Conservation (phyloP, 2,113 vertebrate species). For the Cochlearius cochlearius region DNA sequence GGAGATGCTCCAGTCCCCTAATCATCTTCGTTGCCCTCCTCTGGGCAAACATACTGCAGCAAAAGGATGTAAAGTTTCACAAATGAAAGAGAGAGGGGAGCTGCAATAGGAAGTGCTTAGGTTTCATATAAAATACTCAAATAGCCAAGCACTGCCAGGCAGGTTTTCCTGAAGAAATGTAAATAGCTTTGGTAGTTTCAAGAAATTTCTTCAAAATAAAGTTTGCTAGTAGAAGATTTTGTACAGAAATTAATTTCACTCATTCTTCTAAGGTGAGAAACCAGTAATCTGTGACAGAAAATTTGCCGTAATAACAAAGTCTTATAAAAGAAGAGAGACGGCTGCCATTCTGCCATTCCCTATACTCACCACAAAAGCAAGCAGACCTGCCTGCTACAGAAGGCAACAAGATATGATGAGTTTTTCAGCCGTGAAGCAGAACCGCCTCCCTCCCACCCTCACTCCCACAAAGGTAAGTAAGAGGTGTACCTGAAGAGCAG, state of each 20-base stretch:
- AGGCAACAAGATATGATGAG: background rate
- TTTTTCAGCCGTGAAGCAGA: background rate
- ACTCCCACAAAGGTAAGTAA: background rate
- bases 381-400: background rate
- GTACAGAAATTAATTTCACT: background rate
- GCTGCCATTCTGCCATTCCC: background rate
- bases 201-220: background rate
- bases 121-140: background rate
- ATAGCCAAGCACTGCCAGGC: background rate
- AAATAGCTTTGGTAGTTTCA: background rate
- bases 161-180: background rate
- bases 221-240: background rate
- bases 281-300: background rate
- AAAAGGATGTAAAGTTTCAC: background rate
- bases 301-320: background rate
- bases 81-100: background rate
- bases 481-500: slow-evolving; percentile 74
- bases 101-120: background rate
- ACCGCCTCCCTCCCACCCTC: background rate
- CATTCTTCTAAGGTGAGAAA: background rate
- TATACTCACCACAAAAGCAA: background rate
- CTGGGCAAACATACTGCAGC: background rate
- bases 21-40: too few relatives aligned
- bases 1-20: too few relatives aligned
- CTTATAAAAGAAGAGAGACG: background rate